Evolutionary conservation across 2,888 invertebrate species (phyloP), one percentile per base, ranked within the genome.

Genomic region (Phortica okadai): DNA sequence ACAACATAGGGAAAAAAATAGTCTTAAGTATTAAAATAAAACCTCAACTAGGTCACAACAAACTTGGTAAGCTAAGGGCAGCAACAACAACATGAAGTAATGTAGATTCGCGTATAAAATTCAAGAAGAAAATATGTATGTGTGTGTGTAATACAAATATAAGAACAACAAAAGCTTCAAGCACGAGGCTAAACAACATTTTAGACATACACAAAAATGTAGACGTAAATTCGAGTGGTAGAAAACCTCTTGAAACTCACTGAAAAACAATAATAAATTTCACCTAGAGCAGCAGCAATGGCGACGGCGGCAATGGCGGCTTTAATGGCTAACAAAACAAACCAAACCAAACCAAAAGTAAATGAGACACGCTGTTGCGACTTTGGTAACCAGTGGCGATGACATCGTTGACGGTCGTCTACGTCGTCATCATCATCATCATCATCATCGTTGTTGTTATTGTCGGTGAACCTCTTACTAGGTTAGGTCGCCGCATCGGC

Each of bases 1-100:
- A 84, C 81, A 79, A 84, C 85, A 1, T 56, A 11, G 6, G 50
- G 59, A 10, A 83, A 83, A 81, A 83, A 83, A 81, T 82, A 75
- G 58, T 77, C 84, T 82, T 84, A 88, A 82, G 81, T 83, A 82
- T 81, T 84, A 81, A 82, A 85, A 81, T 82, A 83, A 83, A 83
- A 81, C 79, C 7, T 66, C 78, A 87, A 88, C 82, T 88, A 83
- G 90, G 90, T 89, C 89, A 88, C 79, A 80, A 88, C 79, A 80
- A 80, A 81, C 81, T 79, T 78, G 80, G 66, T 10, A 41, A 14
- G 41, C 41, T 41, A 66, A 14, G n/a, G 7, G 59, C n/a, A 58
- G 58, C 6, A 11, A 6, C 58, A 58, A n/a, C 14, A 58, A 6
- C 58, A 58, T 21, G 58, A 8, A n/a, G 58, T 16, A 58, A n/a